Conservation (phyloP, 2,797 vertebrate genomes). For the Xiphorhynchus erythropygius region DNA sequence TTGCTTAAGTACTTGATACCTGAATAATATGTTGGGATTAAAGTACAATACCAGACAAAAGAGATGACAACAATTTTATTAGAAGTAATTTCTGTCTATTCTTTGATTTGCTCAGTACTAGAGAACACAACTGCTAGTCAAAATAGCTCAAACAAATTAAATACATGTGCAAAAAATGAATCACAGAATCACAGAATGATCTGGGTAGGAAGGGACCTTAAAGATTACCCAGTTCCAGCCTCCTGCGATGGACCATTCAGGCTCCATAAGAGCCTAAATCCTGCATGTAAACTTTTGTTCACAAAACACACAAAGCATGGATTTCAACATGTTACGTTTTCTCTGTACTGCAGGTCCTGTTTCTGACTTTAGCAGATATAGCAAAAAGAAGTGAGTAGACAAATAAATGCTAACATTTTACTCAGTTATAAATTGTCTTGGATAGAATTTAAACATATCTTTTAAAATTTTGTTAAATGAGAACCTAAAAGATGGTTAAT, state of each 20-base stretch:
- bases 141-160: not conserved
- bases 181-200: not conserved
- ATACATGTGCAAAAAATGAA: not conserved
- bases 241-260: not conserved
- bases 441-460: not conserved
- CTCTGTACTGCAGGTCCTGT: not conserved
- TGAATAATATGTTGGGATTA: not conserved
- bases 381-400: not conserved
- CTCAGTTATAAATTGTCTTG: not conserved
- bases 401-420: not conserved
- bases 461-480: not conserved
- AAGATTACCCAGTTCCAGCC: not conserved
- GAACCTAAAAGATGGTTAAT: not conserved
- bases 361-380: not conserved
- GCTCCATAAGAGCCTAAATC: not conserved
- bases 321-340: not conserved
- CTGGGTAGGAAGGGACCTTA: not conserved
- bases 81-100: not conserved
- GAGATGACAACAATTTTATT: not conserved
- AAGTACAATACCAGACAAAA: not conserved
- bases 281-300: not conserved
- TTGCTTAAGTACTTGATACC: not conserved
- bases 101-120: not conserved
- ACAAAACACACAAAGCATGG: not conserved
- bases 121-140: not conserved